Conservation (phyloP, 2,797 vertebrate species). For the Gila robusta region DNA sequence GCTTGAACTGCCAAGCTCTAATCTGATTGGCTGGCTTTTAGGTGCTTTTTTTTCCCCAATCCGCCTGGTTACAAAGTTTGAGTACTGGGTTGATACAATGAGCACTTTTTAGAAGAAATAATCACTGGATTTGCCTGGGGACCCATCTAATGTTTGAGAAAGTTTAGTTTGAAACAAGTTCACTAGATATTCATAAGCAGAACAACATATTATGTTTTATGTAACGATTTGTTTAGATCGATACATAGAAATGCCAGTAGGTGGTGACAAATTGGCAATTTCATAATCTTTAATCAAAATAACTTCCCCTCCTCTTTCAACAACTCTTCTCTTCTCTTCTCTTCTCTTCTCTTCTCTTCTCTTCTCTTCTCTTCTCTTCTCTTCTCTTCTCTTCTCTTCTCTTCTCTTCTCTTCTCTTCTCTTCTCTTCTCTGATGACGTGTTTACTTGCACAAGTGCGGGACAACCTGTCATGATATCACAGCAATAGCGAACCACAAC, state of each 20-base stretch:
- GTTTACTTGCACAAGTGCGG: too few species aligned
- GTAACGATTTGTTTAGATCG: background rate
- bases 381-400: too few species aligned
- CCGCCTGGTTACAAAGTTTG: conserved; percentile 1
- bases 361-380: too few species aligned
- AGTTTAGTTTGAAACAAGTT: conserved; percentile 2
- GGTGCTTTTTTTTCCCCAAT: background rate
- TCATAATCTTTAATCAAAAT: too few species aligned
- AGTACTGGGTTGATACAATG: background rate
- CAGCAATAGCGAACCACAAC: background rate
- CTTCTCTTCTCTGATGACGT: too few species aligned
- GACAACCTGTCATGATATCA: too few species aligned
- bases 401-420: too few species aligned
- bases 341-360: too few species aligned
- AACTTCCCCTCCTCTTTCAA: too few species aligned
- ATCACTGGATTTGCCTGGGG: background rate
- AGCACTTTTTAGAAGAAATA: background rate
- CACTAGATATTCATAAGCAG: background rate
- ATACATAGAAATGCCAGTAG: background rate
- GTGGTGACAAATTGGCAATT: background rate
- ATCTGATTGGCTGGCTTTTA: conserved; percentile 22
- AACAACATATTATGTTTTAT: background rate
- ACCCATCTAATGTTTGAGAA: background rate
- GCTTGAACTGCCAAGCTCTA: conserved; percentile 5
- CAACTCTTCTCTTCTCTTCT: too few species aligned